Percentiles rank a stretch among this genome's conserved stretches.
Conservation (phyloP, 2,797 vertebrate genomes). For the Sciurus carolinensis region DNA sequence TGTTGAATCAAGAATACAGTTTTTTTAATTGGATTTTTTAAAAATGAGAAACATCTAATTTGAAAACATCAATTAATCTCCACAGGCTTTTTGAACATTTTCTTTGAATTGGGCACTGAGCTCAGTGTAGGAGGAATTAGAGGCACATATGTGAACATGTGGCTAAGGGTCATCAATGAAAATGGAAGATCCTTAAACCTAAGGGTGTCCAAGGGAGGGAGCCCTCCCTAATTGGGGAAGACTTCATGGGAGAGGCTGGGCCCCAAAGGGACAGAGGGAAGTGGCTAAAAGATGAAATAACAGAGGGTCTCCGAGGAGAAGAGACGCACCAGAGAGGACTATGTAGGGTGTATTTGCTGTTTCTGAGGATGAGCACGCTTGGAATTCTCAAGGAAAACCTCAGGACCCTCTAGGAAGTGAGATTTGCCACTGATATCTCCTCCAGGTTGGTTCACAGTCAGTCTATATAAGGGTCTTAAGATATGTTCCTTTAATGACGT, state of each 20-base stretch:
- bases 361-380: too few relatives aligned
- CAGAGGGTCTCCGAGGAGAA: background rate
- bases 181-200: background rate
- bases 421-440: background rate
- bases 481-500: background rate
- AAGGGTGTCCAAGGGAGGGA: background rate
- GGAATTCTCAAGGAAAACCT: background rate
- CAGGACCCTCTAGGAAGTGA: background rate
- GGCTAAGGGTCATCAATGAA: background rate
- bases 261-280: background rate
- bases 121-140: background rate
- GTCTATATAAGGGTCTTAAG: background rate
- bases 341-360: background rate
- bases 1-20: background rate
- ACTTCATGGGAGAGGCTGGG: background rate
- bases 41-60: background rate
- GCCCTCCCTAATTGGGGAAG: background rate
- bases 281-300: background rate
- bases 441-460: background rate
- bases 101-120: background rate
- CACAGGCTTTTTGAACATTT: background rate
- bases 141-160: background rate
- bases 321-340: background rate
- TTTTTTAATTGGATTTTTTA: conserved; percentile 8
- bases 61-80: background rate